Evolutionary conservation across 2,797 vertebrate genomes (phyloP).

Genomic region (Liparis tanakae): DNA sequence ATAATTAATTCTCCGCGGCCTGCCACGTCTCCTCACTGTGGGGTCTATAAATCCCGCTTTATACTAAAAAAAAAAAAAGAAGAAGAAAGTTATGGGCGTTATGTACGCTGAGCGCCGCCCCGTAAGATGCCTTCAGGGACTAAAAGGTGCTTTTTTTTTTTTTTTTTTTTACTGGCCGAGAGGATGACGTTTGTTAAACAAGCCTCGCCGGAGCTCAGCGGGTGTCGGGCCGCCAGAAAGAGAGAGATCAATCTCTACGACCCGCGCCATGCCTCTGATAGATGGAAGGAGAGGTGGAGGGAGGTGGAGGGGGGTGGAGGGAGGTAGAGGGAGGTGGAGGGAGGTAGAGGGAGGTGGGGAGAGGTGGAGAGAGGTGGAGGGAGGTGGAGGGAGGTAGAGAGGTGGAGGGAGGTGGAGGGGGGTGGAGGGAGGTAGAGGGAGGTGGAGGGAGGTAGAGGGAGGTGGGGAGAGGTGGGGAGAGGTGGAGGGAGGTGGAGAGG

Average conservation of each 20-base stretch:
- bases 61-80: conserved; percentile 12
- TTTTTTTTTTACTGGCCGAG: conserved; percentile 75
- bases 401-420: too few relatives aligned
- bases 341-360: too few relatives aligned
- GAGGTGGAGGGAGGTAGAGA: too few relatives aligned
- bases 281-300: conserved; percentile 59
- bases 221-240: conserved; percentile 63
- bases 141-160: conserved; percentile 47
- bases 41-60: conserved; percentile 82
- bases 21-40: conserved; percentile 73
- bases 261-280: conserved; percentile 64
- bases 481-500: conserved; percentile 47
- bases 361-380: too few relatives aligned
- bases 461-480: too few relatives aligned
- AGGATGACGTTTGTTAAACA: conserved; percentile 78
- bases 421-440: too few relatives aligned
- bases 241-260: conserved; percentile 76
- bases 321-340: too few relatives aligned
- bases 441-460: too few relatives aligned
- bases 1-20: conserved; percentile 81
- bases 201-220: conserved; percentile 57
- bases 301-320: not conserved
- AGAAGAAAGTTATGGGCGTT: conserved; percentile 79
- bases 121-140: conserved; percentile 51
- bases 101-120: conserved; percentile 60